Evolutionary conservation across 2,797 vertebrate species (phyloP).

Genomic region (Trachurus trachurus): DNA sequence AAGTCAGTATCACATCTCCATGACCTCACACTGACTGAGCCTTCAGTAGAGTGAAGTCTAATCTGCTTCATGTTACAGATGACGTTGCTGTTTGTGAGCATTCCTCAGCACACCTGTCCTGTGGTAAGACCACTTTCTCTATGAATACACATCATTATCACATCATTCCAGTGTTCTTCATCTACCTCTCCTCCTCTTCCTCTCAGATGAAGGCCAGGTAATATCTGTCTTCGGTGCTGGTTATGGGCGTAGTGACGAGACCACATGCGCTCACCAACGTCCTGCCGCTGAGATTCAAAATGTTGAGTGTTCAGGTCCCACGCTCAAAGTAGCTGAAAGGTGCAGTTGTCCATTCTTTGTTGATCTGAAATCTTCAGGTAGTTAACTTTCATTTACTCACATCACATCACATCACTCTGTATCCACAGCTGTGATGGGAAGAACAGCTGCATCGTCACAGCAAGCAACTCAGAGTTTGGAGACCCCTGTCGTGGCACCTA

Average conservation of each 20-base stretch:
- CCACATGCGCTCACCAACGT: slow-evolving; percentile 25
- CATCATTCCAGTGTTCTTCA: too few relatives aligned
- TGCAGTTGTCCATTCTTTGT: slow-evolving; percentile 1
- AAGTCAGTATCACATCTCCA: slow-evolving; percentile 40
- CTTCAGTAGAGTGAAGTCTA: not conserved
- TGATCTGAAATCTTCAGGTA: too few relatives aligned
- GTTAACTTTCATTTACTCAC: not conserved
- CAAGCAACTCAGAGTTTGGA: slow-evolving; percentile 24
- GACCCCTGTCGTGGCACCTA: slow-evolving; percentile 52
- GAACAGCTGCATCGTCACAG: slow-evolving; percentile 34
- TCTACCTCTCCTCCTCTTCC: too few relatives aligned
- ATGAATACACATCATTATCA: too few relatives aligned
- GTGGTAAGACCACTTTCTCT: slow-evolving; percentile 34
- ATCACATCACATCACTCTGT: not conserved
- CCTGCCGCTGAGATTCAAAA: not conserved
- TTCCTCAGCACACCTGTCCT: not conserved
- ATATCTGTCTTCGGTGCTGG: slow-evolving; percentile 16
- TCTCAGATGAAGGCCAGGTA: slow-evolving; percentile 16
- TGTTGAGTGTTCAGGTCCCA: not conserved
- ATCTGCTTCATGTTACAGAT: slow-evolving; percentile 19
- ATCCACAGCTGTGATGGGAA: slow-evolving; percentile 54
- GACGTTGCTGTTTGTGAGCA: slow-evolving; percentile 14
- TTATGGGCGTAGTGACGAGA: slow-evolving; percentile 44
- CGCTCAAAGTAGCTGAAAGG: slow-evolving; percentile 31
- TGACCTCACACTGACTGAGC: too few relatives aligned